Conservation (phyloP, 2,888 invertebrate genomes). For the Platycnemis pennipes region DNA sequence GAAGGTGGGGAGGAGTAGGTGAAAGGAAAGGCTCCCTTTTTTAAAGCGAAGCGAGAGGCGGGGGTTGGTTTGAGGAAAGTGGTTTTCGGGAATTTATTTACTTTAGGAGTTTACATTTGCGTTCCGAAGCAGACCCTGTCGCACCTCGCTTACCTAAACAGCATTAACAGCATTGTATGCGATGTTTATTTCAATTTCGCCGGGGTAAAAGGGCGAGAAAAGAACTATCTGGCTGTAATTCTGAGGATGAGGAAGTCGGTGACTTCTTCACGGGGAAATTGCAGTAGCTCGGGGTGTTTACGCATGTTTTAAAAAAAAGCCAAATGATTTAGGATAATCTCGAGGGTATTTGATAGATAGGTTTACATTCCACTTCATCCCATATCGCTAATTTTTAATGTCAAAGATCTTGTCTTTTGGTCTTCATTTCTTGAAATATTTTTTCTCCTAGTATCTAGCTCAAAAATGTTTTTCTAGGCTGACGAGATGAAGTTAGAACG, state of each 20-base stretch:
- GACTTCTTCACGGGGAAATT: neutral
- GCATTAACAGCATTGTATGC: slow-evolving; percentile 30
- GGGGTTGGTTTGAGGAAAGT: slow-evolving; percentile 19
- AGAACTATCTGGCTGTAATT: slow-evolving; percentile 15
- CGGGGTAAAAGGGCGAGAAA: neutral
- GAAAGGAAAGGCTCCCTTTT: neutral
- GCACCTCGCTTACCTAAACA: slow-evolving; percentile 21
- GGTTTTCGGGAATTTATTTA: slow-evolving; percentile 51
- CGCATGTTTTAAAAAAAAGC: neutral
- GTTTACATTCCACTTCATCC: neutral
- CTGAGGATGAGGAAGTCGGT: neutral
- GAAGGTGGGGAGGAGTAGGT: neutral
- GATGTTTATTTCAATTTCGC: neutral
- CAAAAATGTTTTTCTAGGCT: no score
- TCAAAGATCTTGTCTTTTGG: no score
- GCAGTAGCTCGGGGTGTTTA: no score
- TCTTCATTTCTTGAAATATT: no score
- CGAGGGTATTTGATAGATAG: neutral
- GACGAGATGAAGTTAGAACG: no score
- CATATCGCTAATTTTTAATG: no score
- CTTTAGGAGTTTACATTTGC: slow-evolving; percentile 24
- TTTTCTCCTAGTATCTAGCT: no score
- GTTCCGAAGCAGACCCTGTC: slow-evolving; percentile 16
- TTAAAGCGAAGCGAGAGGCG: neutral
- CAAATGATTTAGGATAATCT: no score